Conservation (phyloP, 1,140 invertebrate species). For the Mya arenaria region DNA sequence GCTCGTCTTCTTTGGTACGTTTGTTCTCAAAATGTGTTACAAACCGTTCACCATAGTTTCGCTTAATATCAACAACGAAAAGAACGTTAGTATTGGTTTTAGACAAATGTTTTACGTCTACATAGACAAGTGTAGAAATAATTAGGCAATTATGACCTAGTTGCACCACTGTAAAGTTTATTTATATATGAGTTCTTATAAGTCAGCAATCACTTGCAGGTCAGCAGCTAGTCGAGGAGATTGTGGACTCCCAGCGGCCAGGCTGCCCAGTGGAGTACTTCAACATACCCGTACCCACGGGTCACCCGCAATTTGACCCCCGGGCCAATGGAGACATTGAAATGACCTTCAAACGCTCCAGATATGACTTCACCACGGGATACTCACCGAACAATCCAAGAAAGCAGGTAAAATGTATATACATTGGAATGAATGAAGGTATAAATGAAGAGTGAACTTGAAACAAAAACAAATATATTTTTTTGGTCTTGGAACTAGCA, state of each 20-base stretch:
- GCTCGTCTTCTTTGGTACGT: constrained; percentile 96
- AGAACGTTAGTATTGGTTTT: background rate
- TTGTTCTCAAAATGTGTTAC: too few relatives aligned
- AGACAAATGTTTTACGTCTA: background rate
- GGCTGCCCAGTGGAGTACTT: constrained; percentile 98
- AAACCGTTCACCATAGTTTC: too few relatives aligned
- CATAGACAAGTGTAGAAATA: background rate
- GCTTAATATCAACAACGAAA: too few relatives aligned
- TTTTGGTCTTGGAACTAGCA: too few relatives aligned
- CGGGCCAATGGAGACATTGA: constrained; percentile 90
- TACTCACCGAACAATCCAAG: constrained; percentile 98
- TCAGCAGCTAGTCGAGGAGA: constrained; percentile 85
- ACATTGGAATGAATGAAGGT: too few relatives aligned
- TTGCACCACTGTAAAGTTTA: too few relatives aligned
- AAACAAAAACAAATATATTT: too few relatives aligned
- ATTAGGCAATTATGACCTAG: background rate
- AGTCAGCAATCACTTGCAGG: constrained; percentile 83
- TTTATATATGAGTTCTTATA: background rate
- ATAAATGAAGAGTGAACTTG: too few relatives aligned
- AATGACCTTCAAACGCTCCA: constrained; percentile 97
- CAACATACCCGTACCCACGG: constrained; percentile 95
- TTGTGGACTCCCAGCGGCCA: constrained; percentile 88
- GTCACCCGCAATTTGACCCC: constrained; percentile 96
- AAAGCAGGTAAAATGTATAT: too few relatives aligned
- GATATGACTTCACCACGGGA: constrained; percentile 95